Evolutionary conservation across 2,797 vertebrate genomes (phyloP).

Genomic region (Sparidentex hasta): DNA sequence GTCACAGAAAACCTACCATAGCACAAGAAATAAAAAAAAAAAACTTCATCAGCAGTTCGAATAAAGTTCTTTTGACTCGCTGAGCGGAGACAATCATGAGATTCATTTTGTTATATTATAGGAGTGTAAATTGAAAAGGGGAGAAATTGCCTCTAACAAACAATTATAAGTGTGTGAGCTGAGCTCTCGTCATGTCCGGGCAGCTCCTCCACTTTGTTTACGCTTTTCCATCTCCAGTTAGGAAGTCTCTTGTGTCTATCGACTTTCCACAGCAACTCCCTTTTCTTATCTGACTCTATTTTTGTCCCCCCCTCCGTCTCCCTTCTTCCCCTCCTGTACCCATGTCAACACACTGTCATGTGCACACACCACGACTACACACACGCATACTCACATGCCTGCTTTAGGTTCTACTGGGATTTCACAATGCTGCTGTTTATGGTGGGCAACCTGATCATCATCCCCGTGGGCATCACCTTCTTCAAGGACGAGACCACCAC

Average conservation of each 20-base stretch:
- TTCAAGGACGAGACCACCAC: constrained; percentile 98
- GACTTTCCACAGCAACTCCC: constrained; percentile 59
- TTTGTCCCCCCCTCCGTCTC: constrained; percentile 54
- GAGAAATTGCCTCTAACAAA: background rate
- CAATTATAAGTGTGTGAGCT: background rate
- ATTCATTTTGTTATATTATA: background rate
- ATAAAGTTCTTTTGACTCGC: background rate
- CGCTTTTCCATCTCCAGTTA: constrained; percentile 47
- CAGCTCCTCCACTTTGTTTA: constrained; percentile 46
- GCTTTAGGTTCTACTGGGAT: constrained; percentile 98
- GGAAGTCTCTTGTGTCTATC: constrained; percentile 66
- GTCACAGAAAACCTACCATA: background rate
- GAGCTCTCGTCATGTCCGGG: constrained; percentile 31
- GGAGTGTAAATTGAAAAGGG: background rate
- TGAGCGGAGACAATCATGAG: background rate
- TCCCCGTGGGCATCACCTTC: constrained; percentile 99
- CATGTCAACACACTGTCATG: constrained; percentile 42
- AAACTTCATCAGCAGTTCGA: background rate
- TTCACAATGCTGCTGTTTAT: constrained; percentile 99
- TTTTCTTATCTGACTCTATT: constrained; percentile 67
- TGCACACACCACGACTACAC: constrained; percentile 28
- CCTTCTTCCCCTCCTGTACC: constrained; percentile 11
- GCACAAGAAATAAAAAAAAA: background rate
- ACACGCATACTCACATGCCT: constrained; percentile 26
- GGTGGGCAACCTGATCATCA: constrained; percentile 99